Conservation (phyloP, 2,113 vertebrate genomes). For the Daphoenositta chrysoptera region DNA sequence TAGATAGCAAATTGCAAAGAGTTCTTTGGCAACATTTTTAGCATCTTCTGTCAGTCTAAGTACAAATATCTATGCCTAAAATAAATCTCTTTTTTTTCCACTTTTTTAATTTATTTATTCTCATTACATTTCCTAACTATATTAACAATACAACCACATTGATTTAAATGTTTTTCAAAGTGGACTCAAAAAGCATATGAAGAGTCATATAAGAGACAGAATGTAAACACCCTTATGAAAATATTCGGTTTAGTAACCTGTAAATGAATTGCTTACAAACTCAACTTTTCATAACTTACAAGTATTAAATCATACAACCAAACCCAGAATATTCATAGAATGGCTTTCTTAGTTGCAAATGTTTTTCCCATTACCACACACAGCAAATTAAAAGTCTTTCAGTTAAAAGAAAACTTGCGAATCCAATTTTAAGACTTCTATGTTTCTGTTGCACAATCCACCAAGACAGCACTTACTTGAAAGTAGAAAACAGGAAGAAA, state of each 20-base stretch:
- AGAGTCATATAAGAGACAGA: background rate
- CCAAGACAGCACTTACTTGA: background rate
- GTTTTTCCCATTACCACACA: background rate
- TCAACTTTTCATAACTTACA: background rate
- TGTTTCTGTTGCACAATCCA: background rate
- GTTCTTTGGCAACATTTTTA: background rate
- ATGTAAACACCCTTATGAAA: background rate
- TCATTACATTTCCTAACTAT: background rate
- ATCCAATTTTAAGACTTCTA: background rate
- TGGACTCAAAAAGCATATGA: background rate
- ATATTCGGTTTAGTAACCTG: background rate
- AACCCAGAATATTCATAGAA: background rate
- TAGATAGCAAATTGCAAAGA: background rate
- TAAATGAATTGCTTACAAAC: background rate
- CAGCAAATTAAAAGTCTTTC: background rate
- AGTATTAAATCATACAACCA: background rate
- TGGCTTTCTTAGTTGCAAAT: background rate
- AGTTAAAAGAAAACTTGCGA: background rate
- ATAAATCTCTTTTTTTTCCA: background rate
- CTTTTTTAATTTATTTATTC: background rate
- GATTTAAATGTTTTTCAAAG: background rate
- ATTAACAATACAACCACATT: background rate
- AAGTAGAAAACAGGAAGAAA: background rate
- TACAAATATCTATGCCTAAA: background rate
- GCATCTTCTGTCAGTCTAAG: background rate